phyloP scores from a whole-genome alignment of 64 coral and sea anemone genomes.

The Montipora capricornis region DNA sequence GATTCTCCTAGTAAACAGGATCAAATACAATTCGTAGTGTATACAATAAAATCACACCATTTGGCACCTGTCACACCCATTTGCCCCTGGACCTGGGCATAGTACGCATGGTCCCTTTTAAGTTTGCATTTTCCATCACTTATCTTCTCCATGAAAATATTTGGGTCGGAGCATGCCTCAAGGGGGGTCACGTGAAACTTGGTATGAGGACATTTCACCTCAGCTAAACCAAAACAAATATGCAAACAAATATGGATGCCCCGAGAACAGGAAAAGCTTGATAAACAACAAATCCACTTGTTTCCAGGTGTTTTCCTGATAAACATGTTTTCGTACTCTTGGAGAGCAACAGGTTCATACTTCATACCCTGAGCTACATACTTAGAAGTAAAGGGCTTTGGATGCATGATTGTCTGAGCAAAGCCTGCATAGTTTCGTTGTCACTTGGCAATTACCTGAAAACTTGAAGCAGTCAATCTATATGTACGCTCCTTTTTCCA shows the following conservation, averaged over 20 bases:
- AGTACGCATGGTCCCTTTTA: too few relatives aligned
- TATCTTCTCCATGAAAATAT: too few relatives aligned
- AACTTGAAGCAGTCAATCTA: slow-evolving; percentile 28
- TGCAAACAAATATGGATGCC: too few relatives aligned
- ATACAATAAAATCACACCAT: slow-evolving; percentile 40
- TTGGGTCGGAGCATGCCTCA: too few relatives aligned
- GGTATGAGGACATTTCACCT: too few relatives aligned
- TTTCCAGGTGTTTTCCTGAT: slow-evolving; percentile 4
- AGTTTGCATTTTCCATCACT: too few relatives aligned
- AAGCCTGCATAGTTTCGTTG: background rate
- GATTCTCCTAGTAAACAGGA: slow-evolving; percentile 4
- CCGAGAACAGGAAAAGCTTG: too few relatives aligned
- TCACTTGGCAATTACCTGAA: slow-evolving; percentile 15
- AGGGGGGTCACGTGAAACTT: too few relatives aligned
- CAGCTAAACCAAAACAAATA: too few relatives aligned
- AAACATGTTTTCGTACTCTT: background rate
- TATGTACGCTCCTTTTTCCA: slow-evolving; percentile 44
- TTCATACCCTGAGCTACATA: slow-evolving; percentile 9
- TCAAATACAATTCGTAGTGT: slow-evolving; percentile 47
- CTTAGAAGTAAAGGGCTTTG: slow-evolving; percentile 2
- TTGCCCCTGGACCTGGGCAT: too few relatives aligned
- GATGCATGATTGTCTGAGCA: too few relatives aligned
- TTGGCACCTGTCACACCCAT: background rate
- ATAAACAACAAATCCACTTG: too few relatives aligned
- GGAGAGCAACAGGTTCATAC: slow-evolving; percentile 7